These are phyloP conservation scores for Xestia ashworthii DNA, from an alignment of 2,888 invertebrate genomes.

Conservation along the genomic window DNA sequence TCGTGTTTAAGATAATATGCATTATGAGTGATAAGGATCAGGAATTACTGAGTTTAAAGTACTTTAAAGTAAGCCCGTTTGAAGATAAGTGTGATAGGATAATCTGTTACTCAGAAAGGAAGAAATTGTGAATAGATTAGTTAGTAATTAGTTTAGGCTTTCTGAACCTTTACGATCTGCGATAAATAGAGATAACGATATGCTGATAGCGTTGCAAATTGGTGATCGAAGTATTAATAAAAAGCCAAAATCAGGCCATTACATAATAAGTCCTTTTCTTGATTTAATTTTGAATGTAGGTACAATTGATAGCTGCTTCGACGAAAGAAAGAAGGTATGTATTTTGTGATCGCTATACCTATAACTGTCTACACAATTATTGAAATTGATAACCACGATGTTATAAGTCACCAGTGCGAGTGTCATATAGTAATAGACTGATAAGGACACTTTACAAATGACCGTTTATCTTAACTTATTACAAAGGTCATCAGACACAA, in stretches of 20 bases:
- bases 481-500: slow-evolving; percentile 35
- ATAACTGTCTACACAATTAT: slow-evolving; percentile 5
- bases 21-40: not conserved
- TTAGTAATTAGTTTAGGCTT: not conserved
- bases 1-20: slow-evolving; percentile 11
- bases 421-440: slow-evolving; percentile 18
- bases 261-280: not conserved
- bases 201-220: slow-evolving; percentile 6
- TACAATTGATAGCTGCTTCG: not conserved
- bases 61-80: slow-evolving; percentile 1
- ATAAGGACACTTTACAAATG: slow-evolving; percentile 37
- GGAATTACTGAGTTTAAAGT: slow-evolving; percentile 7
- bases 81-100: slow-evolving; percentile 10
- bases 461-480: slow-evolving; percentile 18
- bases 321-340: not conserved
- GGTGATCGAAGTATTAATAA: not conserved
- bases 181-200: not conserved
- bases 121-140: slow-evolving; percentile 6
- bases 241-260: not conserved
- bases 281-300: not conserved
- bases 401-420: slow-evolving; percentile 9
- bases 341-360: not conserved
- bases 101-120: slow-evolving; percentile 20
- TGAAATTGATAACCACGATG: slow-evolving; percentile 16
- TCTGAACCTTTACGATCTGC: not conserved